These are phyloP conservation scores for Monochamus saltuarius DNA, from an alignment of 1,140 invertebrate genomes.

Conservation along the genomic window DNA sequence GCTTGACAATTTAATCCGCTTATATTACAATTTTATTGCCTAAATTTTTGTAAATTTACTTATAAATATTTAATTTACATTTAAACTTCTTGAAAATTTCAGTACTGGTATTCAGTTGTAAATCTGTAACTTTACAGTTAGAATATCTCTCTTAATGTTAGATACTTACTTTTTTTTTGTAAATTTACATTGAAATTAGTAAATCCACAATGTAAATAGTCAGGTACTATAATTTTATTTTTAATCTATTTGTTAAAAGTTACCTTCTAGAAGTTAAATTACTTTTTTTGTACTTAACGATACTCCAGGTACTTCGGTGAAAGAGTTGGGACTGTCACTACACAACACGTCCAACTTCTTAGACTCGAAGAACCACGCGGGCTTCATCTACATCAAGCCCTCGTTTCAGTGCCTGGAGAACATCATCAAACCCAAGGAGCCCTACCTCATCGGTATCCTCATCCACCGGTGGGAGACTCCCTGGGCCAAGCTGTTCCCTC, in stretches of 20 bases:
- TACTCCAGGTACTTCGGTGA: constrained; percentile 67
- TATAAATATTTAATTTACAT: too few species aligned
- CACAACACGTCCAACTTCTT: constrained; percentile 66
- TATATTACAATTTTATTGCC: too few species aligned
- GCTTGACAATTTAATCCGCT: too few species aligned
- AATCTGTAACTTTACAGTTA: too few species aligned
- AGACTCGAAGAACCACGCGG: constrained; percentile 78
- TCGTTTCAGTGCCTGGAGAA: constrained; percentile 83
- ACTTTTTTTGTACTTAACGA: constrained; percentile 5
- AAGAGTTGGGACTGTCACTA: constrained; percentile 71
- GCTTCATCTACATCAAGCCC: constrained; percentile 80
- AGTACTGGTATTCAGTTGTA: too few species aligned
- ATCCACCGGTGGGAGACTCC: constrained; percentile 86
- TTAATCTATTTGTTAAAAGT: neutral
- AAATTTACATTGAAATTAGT: constrained; percentile 12
- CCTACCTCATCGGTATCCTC: constrained; percentile 78
- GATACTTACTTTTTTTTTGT: constrained; percentile 22
- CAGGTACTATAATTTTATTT: too few species aligned
- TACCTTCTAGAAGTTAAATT: too few species aligned
- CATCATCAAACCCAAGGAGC: constrained; percentile 71
- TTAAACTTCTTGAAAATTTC: too few species aligned
- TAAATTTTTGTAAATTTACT: too few species aligned
- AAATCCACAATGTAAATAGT: neutral
- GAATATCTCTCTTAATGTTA: too few species aligned
- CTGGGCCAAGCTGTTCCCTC: constrained; percentile 83